Percentiles rank a stretch among this genome's conserved stretches.
phyloP scores from a whole-genome alignment of 2,888 invertebrate genomes.

The Agonopterix arenella region DNA sequence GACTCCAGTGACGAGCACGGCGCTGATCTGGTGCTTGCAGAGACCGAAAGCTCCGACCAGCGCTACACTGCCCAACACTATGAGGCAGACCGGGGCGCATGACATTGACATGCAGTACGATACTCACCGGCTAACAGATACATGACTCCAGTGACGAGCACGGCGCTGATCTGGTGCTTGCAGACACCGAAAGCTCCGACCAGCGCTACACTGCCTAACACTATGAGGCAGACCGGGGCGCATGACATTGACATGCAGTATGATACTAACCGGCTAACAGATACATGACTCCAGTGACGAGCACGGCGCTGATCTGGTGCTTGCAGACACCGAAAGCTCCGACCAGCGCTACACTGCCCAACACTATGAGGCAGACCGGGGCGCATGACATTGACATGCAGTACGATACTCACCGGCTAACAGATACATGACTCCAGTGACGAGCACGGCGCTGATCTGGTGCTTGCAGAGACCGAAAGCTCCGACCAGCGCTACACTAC shows the following conservation, averaged over 20 bases:
- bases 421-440: slow-evolving; percentile 96
- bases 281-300: slow-evolving; percentile 96
- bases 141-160: slow-evolving; percentile 95
- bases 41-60: slow-evolving; percentile 93
- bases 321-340: slow-evolving; percentile 93
- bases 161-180: slow-evolving; percentile 94
- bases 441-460: slow-evolving; percentile 94
- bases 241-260: no score
- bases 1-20: slow-evolving; percentile 94
- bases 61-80: slow-evolving; percentile 72
- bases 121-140: slow-evolving; percentile 91
- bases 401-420: slow-evolving; percentile 83
- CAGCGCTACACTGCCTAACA: no score
- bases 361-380: no score
- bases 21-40: slow-evolving; percentile 93
- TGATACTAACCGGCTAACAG: slow-evolving; percentile 86
- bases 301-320: slow-evolving; percentile 94
- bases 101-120: background rate
- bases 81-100: no score
- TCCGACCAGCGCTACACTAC: no score
- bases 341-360: slow-evolving; percentile 82
- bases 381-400: no score
- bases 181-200: slow-evolving; percentile 85
- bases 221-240: no score
- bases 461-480: slow-evolving; percentile 92